Percentiles rank a stretch among this genome's conserved stretches.
Conservation (phyloP, 2,797 vertebrate genomes). For the Coccyzus lansbergi region DNA sequence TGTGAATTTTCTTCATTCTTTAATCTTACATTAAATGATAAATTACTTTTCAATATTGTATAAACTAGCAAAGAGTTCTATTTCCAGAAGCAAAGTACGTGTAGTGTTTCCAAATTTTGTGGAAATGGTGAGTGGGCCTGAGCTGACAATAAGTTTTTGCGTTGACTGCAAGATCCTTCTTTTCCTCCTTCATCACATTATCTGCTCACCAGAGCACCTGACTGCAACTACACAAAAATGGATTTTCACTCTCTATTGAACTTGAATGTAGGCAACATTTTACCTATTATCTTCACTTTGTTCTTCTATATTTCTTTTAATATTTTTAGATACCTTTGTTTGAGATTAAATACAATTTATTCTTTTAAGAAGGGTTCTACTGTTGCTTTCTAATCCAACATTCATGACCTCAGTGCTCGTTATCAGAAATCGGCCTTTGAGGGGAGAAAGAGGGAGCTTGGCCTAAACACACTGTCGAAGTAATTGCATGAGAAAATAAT, state of each 20-base stretch:
- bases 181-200: not conserved
- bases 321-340: not conserved
- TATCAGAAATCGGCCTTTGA: not conserved
- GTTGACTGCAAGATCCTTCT: not conserved
- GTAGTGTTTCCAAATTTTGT: not conserved
- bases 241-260: not conserved
- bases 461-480: not conserved
- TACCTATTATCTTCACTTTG: not conserved
- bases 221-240: not conserved
- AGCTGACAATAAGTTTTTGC: not conserved
- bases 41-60: not conserved
- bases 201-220: not conserved
- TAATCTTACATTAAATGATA: not conserved
- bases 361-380: not conserved
- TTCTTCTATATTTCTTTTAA: not conserved
- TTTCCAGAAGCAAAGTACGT: not conserved
- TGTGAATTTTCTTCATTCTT: not conserved
- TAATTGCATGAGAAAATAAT: not conserved
- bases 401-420: not conserved
- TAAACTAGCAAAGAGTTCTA: not conserved
- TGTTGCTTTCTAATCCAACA: not conserved
- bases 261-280: not conserved
- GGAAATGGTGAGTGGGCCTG: not conserved
- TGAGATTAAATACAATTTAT: not conserved
- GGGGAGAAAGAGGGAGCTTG: not conserved